phyloP scores from a whole-genome alignment of 2,888 invertebrate species.

The Phortica okadai region DNA sequence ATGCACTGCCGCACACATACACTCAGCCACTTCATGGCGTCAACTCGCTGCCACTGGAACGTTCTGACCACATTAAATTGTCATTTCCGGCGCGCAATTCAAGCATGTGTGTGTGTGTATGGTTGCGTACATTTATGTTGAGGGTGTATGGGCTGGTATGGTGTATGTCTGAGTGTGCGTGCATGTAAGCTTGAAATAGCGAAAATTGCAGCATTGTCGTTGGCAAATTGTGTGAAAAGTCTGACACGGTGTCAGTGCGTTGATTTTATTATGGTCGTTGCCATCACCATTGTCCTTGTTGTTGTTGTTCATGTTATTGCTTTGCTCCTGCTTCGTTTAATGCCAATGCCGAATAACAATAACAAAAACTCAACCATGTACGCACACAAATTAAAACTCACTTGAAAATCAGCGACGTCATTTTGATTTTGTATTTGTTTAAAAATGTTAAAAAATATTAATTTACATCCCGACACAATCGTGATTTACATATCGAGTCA shows the following conservation, averaged over 20 bases:
- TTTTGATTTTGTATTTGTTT: not conserved
- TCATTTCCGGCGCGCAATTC: slow-evolving; percentile 18
- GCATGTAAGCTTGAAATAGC: slow-evolving; percentile 2
- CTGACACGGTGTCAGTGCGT: slow-evolving; percentile 21
- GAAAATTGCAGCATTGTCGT: slow-evolving; percentile 24
- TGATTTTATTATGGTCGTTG: slow-evolving; percentile 15
- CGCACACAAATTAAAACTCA: slow-evolving; percentile 24
- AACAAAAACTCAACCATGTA: slow-evolving; percentile 26
- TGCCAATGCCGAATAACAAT: not conserved
- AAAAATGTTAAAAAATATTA: no score
- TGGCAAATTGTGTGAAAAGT: slow-evolving; percentile 26
- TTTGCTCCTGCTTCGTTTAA: slow-evolving; percentile 23
- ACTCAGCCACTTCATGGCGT: not conserved
- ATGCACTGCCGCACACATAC: slow-evolving; percentile 8
- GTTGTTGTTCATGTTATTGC: slow-evolving; percentile 52
- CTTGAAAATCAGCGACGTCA: not conserved
- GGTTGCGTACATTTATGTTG: not conserved
- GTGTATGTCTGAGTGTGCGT: slow-evolving; percentile 12
- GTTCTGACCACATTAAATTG: slow-evolving; percentile 42
- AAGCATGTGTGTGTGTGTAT: slow-evolving; percentile 32
- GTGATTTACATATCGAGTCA: no score
- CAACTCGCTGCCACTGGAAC: not conserved
- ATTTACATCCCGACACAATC: no score
- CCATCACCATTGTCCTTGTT: not conserved
- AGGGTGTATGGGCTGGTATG: not conserved